Evolutionary conservation across 1,140 invertebrate genomes (phyloP).

Genomic region (Metopolophium dirhodum): DNA sequence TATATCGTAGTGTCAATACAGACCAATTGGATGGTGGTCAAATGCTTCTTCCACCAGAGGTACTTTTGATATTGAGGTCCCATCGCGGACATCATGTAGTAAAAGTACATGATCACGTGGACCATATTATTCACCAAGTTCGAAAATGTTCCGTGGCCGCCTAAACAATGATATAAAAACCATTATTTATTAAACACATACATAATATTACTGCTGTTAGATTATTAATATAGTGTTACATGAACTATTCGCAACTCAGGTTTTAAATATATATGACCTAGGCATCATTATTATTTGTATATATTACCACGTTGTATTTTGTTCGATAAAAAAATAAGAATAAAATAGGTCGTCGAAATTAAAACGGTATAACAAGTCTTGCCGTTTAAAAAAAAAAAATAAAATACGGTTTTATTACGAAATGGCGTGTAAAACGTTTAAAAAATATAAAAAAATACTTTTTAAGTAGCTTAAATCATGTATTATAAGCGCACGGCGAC

Average conservation of each 20-base stretch:
- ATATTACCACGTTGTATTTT: background rate
- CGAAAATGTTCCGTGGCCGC: conserved; percentile 90
- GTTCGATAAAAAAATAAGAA: background rate
- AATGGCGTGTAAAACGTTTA: background rate
- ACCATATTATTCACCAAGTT: conserved; percentile 93
- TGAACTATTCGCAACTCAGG: background rate
- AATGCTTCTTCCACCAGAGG: conserved; percentile 95
- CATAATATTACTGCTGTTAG: too few species aligned
- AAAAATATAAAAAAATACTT: background rate
- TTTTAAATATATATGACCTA: background rate
- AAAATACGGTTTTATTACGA: background rate
- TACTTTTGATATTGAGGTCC: conserved; percentile 90
- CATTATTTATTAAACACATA: background rate
- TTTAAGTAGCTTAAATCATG: background rate
- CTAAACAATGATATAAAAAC: conserved; percentile 63
- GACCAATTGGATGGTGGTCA: conserved; percentile 90
- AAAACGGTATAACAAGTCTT: background rate
- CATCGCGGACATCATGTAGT: conserved; percentile 91
- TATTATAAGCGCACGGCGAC: too few species aligned
- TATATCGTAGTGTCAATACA: background rate
- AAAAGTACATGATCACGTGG: conserved; percentile 93
- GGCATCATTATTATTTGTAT: background rate
- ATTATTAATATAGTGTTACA: background rate
- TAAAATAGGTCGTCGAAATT: background rate
- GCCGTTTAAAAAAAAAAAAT: background rate